Conservation (phyloP, 2,797 vertebrate genomes). For the Fistularia tabacaria region DNA sequence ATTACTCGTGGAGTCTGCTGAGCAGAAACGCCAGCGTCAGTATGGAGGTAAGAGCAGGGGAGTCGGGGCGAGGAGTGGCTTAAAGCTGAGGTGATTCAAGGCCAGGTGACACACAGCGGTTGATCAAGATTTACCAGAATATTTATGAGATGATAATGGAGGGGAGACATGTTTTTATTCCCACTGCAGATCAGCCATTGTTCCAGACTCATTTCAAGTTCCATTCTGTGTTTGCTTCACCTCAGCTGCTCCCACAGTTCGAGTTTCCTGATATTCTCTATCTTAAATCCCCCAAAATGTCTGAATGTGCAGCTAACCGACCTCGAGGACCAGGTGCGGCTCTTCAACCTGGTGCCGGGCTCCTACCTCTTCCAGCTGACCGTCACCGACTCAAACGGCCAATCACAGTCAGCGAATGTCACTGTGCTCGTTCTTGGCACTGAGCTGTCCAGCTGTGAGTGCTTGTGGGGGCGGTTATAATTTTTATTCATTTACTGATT, state of each 20-base stretch:
- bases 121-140: too few relatives aligned
- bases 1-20: conserved; percentile 77
- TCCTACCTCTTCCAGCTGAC: conserved; percentile 80
- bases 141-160: too few relatives aligned
- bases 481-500: conserved; percentile 1
- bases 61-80: background rate
- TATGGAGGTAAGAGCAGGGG: conserved; percentile 69
- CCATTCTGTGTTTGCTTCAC: background rate
- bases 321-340: conserved; percentile 66
- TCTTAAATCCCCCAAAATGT: background rate
- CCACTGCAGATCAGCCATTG: too few relatives aligned
- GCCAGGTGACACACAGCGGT: background rate
- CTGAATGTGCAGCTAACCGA: conserved; percentile 61
- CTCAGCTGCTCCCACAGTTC: background rate
- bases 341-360: conserved; percentile 78
- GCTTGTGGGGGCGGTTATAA: too few relatives aligned
- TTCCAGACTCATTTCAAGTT: too few relatives aligned
- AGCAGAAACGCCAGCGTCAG: conserved; percentile 42
- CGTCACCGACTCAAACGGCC: conserved; percentile 68
- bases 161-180: too few relatives aligned
- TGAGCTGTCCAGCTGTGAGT: conserved; percentile 79
- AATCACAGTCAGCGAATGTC: conserved; percentile 62
- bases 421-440: conserved; percentile 77
- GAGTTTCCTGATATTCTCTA: too few relatives aligned
- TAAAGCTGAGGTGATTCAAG: background rate